phyloP scores from a whole-genome alignment of 35 echinoderm and acorn worm genomes.

The Ptychodera flava region DNA sequence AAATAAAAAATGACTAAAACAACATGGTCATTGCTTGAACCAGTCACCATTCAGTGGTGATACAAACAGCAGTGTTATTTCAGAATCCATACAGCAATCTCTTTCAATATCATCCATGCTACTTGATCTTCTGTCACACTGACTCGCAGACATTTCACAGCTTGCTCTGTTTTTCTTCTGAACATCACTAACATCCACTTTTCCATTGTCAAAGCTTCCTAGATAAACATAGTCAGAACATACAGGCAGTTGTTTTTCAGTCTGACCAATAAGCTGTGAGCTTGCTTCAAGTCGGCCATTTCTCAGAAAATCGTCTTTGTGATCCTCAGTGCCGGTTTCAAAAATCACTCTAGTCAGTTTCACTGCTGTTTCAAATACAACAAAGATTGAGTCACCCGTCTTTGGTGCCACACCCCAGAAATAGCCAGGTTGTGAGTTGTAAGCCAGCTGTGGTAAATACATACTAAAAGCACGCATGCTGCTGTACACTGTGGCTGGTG shows the following conservation, averaged over 20 bases:
- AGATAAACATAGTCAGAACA: conserved; percentile 59
- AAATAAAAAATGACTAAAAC: too few species aligned
- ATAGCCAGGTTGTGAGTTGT: conserved; percentile 78
- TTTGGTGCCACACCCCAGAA: conserved; percentile 82
- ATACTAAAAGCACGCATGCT: conserved; percentile 84
- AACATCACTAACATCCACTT: conserved; percentile 49
- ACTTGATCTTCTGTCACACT: conserved; percentile 47
- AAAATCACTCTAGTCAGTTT: conserved; percentile 47
- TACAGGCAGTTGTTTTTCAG: conserved; percentile 9
- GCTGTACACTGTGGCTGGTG: conserved; percentile 62
- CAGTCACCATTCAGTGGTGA: too few species aligned
- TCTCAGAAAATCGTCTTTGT: conserved; percentile 61
- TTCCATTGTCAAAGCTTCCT: conserved; percentile 51
- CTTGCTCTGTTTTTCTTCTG: conserved; percentile 11
- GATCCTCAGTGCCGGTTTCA: conserved; percentile 55
- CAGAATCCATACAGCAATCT: conserved; percentile 76
- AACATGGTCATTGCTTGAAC: too few species aligned
- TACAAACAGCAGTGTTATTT: too few species aligned
- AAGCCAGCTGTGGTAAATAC: conserved; percentile 74
- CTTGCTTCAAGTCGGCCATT: conserved; percentile 52
- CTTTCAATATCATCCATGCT: conserved; percentile 64
- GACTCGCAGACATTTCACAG: conserved; percentile 51
- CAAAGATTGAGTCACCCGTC: conserved; percentile 37
- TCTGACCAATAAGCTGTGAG: conserved; percentile 6
- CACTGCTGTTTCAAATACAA: conserved; percentile 61